Conservation (phyloP, 2,888 invertebrate species). For the Xanthorhoe spadicearia region DNA sequence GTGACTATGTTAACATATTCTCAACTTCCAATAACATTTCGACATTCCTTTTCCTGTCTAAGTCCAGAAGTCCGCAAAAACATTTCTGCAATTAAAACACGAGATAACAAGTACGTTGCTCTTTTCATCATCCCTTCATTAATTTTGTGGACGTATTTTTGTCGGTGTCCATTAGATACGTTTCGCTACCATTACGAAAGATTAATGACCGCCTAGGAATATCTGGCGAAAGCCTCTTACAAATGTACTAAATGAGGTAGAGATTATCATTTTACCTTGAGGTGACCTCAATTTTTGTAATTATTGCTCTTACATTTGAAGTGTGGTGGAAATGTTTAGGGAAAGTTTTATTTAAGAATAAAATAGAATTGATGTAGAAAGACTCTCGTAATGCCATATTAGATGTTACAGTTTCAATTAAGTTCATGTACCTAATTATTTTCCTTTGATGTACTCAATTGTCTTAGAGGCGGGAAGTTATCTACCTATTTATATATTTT, state of each 20-base stretch:
- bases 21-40: background rate
- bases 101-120: conserved; percentile 22
- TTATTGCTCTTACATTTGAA: conserved; percentile 12
- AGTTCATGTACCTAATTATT: too few relatives aligned
- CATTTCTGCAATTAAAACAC: conserved; percentile 24
- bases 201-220: conserved; percentile 63
- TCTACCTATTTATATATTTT: too few relatives aligned
- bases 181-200: conserved; percentile 66
- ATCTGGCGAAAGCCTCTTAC: conserved; percentile 37
- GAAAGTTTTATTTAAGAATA: background rate
- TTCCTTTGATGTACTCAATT: too few relatives aligned
- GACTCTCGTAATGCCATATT: too few relatives aligned
- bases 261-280: conserved; percentile 33
- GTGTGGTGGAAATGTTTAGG: background rate
- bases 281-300: conserved; percentile 28
- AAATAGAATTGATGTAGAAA: background rate
- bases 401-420: too few relatives aligned
- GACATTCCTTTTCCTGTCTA: background rate
- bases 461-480: too few relatives aligned
- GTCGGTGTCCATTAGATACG: conserved; percentile 78
- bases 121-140: conserved; percentile 57
- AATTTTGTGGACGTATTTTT: conserved; percentile 74
- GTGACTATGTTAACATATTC: too few relatives aligned
- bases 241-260: conserved; percentile 33
- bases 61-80: conserved; percentile 5